Percentiles rank a stretch among this genome's conserved stretches.
Conservation (phyloP, 2,113 vertebrate species). For the Ceyx melanurus region DNA sequence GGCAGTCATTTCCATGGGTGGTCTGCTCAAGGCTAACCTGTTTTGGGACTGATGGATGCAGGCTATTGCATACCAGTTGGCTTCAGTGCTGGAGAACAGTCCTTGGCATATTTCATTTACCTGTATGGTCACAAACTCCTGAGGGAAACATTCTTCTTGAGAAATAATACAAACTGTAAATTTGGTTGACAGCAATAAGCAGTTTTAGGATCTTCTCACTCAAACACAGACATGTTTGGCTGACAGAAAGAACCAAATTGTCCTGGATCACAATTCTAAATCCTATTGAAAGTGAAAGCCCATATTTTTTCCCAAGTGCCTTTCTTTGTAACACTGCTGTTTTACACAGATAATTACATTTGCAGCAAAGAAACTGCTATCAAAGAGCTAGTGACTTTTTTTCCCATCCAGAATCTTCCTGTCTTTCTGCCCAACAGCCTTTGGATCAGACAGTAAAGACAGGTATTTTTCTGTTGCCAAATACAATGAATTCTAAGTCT, state of each 20-base stretch:
- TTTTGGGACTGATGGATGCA: neutral
- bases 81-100: neutral
- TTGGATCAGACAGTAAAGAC: neutral
- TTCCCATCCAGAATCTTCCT: neutral
- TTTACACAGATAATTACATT: neutral
- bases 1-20: neutral
- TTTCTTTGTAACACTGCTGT: neutral
- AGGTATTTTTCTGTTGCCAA: slow-evolving; percentile 15
- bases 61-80: neutral
- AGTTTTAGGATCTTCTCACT: neutral
- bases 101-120: neutral
- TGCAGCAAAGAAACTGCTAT: neutral
- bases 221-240: neutral
- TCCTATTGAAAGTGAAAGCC: neutral
- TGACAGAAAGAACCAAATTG: neutral
- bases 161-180: neutral
- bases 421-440: neutral
- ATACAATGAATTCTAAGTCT: neutral
- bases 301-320: neutral
- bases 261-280: neutral
- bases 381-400: neutral
- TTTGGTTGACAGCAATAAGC: neutral
- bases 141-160: neutral
- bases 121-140: neutral
- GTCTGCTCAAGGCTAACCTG: neutral